Evolutionary conservation across 2,888 invertebrate species (phyloP), one percentile per base, ranked within the genome.

Genomic region (Drosophila trichaetosa): DNA sequence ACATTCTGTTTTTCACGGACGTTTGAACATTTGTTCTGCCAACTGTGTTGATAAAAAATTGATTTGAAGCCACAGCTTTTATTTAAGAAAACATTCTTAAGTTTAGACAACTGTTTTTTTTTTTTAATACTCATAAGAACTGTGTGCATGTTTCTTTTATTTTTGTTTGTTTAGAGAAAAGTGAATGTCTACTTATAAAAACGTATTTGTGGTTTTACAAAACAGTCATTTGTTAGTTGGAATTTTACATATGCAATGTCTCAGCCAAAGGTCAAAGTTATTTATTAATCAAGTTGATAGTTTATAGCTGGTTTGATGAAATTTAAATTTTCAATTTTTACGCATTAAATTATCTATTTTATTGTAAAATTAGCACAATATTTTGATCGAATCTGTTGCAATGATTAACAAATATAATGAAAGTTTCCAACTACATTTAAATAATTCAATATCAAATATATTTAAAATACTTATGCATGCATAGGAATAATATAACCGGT

Each of bases 81-180:
- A 4, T 21, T 31, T 1, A 49, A 42, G 24, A 40, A 13, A 42
- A 27, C 24, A 31, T 18, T 33, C 5, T 10, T 27, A 7, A n/a
- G 29, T 40, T 49, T n/a, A 31, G 4, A 33, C 59, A 64, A 49
- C 29, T 51, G 49, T 54, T 42, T 36, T 21, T 48, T 33, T 27
- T 33, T 27, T 63, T 31, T 2, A 16, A 58, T 42, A 38, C 11
- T 1, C 40, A 1, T 16, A 46, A 18, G 5, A 46, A 18, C 18
- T 16, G 27, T 51, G 18, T 24, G 33, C 2, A n/a, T 33, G 18
- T 38, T 18, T 54, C 11, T 4, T 36, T 21, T 7, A 10, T 36
- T 57, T 31, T 21, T 13, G 16, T 10, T 16, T 0, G 4, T 7
- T 5, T 38, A 18, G 1, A n/a, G 2, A 56, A 36, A 54, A 8